Base-by-base conservation (phyloP, 2,113 vertebrate species). In the Cynoglossus semilaevis region DNA sequence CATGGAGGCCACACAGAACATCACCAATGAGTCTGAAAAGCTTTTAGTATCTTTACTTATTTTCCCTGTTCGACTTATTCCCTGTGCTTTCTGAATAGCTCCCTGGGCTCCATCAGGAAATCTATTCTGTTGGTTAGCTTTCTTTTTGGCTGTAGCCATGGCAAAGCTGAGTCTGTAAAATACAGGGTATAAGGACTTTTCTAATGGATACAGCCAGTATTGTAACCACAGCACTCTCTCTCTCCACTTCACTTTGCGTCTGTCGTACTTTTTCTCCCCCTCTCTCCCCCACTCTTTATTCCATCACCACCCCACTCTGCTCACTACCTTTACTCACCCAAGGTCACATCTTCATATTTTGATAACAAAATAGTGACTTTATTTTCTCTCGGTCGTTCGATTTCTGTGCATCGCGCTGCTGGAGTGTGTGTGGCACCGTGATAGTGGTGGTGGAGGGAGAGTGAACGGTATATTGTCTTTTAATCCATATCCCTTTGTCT, bases 311-410 rank as follows among this genome's bases (percentile, higher is more conserved):
- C 74, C 64, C 53, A 66, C 62, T 82, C 76, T 66, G 66, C 71
- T 72, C 40, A 8, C 76, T 77, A 73, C 75, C 77, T 85, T 84
- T 80, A 74, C 76, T 82, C 66, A 75, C 78, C 74, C 83, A 87
- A 87, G 85, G 81, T 88, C 81, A 77, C 76, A 62, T 67, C 76
- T 81, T 72, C 69, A 69, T 81, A 72, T 83, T 82, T 80, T 70
- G 61, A 72, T 54, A 74, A 74, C 70, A 85, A 75, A 84, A 85
- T 75, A 79, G 81, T 87, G 82, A 87, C 85, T 87, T 87, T 85
- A 72, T 80, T 77, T 76, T 69, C 77, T 67, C 53, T 52, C 15
- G n/a, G 29, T 75, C 72, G 70, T 80, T 73, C 22, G 62, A 77
- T 75, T 76, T 58, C 68, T 40, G 60, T 0, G 9, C 54, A 79